Conservation (phyloP, 2,888 invertebrate species). For the Hydrotaea cyrtoneurina region DNA sequence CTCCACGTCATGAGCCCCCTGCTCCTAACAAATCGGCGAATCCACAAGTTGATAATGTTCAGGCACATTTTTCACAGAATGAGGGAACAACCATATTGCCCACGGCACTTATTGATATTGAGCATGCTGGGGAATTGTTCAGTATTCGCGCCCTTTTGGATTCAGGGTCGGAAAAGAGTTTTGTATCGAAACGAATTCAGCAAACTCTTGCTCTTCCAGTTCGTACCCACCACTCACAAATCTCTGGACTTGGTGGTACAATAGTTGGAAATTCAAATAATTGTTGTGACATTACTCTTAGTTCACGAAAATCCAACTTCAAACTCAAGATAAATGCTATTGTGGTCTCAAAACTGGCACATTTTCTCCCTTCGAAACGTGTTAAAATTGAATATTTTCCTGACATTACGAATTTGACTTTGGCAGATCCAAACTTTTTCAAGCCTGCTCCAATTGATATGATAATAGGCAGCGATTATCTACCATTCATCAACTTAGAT, state of each 20-base stretch:
- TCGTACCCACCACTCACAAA: background rate
- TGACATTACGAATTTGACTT: background rate
- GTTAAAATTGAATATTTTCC: background rate
- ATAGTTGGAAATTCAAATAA: background rate
- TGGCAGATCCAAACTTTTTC: too few relatives aligned
- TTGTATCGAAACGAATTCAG: too few relatives aligned
- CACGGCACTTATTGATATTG: constrained; percentile 30
- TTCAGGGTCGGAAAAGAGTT: background rate
- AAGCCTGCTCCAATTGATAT: too few relatives aligned
- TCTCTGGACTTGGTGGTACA: background rate
- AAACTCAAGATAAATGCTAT: background rate
- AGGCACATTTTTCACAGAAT: background rate
- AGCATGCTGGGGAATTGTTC: constrained; percentile 11
- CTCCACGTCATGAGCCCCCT: too few relatives aligned
- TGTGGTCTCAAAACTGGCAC: background rate
- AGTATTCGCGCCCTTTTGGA: constrained; percentile 18
- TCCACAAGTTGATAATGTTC: too few relatives aligned
- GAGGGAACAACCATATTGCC: constrained; percentile 32
- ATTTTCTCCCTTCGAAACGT: background rate
- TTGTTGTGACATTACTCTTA: too few relatives aligned
- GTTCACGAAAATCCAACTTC: too few relatives aligned
- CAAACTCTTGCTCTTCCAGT: constrained; percentile 9
- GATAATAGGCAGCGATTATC: too few relatives aligned
- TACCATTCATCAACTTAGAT: constrained; percentile 21
- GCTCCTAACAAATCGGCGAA: background rate